Conservation (phyloP, 2,797 vertebrate genomes). For the Bryconaethiops microstoma region DNA sequence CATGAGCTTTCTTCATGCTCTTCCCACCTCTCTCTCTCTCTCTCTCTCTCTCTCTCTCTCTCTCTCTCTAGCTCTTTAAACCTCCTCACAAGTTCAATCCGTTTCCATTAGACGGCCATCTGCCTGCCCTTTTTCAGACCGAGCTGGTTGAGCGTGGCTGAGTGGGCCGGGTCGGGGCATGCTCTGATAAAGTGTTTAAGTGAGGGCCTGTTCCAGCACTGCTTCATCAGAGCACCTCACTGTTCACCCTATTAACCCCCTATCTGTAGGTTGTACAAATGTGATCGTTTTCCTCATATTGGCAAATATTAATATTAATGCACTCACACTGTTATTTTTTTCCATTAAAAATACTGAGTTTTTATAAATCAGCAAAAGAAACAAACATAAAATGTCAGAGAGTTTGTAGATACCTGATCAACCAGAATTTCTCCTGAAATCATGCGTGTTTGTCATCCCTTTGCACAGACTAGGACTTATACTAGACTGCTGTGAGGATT, state of each 20-base stretch:
- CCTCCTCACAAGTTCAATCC: constrained; percentile 49
- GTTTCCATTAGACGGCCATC: constrained; percentile 54
- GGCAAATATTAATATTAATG: neutral
- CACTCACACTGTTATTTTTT: neutral
- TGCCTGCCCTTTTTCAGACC: constrained; percentile 53
- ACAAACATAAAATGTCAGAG: neutral
- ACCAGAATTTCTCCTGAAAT: too few relatives aligned
- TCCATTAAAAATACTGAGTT: neutral
- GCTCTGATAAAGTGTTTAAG: constrained; percentile 53
- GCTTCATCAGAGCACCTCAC: neutral
- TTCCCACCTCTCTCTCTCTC: constrained; percentile 15
- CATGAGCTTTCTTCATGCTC: constrained; percentile 44
- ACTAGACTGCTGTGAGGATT: neutral
- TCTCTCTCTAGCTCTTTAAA: constrained; percentile 6
- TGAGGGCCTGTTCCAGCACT: constrained; percentile 29
- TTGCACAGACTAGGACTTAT: neutral
- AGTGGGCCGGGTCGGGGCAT: constrained; percentile 25
- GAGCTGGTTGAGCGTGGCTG: constrained; percentile 35
- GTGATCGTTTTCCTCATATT: neutral
- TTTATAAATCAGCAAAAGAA: neutral
- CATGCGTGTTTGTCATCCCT: neutral
- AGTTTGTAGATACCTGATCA: neutral
- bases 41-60: neutral
- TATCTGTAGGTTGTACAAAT: neutral
- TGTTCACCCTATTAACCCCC: constrained; percentile 7